Conservation (phyloP, 2,888 invertebrate species). For the Norana najaformis region DNA sequence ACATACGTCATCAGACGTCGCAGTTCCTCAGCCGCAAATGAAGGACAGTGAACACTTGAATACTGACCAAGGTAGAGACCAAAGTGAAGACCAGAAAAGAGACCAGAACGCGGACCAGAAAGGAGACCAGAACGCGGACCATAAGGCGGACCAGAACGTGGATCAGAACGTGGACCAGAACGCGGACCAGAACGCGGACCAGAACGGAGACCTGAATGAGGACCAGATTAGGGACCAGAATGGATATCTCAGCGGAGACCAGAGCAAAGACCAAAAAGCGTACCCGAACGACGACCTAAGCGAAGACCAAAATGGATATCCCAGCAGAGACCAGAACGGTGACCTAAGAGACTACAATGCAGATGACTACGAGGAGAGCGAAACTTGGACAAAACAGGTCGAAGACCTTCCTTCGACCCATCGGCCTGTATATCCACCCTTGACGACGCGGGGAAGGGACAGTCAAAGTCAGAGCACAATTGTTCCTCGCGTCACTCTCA, state of each 20-base stretch:
- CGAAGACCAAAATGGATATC: neutral
- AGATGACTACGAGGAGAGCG: neutral
- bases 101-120: no score
- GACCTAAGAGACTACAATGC: neutral
- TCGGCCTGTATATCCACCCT: neutral
- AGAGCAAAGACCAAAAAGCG: neutral
- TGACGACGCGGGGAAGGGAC: neutral
- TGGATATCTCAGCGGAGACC: neutral
- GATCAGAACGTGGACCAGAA: neutral
- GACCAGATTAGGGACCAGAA: neutral
- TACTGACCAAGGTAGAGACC: neutral
- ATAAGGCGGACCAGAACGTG: neutral
- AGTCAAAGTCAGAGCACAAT: neutral
- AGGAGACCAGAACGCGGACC: no score
- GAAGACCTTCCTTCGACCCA: neutral
- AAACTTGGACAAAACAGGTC: neutral
- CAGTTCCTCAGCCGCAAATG: neutral
- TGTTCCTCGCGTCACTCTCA: neutral
- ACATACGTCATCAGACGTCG: neutral
- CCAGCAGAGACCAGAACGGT: neutral
- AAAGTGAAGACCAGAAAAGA: neutral
- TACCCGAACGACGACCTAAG: neutral
- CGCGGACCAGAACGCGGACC: neutral
- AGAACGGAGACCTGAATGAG: neutral
- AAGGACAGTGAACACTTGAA: neutral